Conservation (phyloP, 2,113 vertebrate species). For the Asarcornis scutulata region DNA sequence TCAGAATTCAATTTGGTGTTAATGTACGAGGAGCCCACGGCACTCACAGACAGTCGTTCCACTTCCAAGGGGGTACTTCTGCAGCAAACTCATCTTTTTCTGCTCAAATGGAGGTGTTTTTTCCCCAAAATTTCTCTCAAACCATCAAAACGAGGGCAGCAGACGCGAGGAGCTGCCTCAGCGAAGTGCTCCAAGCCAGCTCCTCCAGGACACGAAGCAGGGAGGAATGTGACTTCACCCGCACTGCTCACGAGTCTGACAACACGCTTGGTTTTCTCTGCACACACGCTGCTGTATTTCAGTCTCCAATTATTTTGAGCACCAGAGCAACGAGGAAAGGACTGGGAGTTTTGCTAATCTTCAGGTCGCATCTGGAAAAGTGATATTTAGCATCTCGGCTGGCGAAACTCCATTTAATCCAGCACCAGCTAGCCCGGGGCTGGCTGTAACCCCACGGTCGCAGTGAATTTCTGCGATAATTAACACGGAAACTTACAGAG, state of each 20-base stretch:
- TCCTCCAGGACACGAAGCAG: background rate
- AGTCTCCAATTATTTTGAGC: background rate
- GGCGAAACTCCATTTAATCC: background rate
- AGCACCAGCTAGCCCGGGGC: background rate
- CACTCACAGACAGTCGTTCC: background rate
- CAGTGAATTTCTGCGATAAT: background rate
- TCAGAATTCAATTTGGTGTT: background rate
- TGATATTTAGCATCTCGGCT: background rate
- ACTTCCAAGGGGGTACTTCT: background rate
- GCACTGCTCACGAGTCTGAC: background rate
- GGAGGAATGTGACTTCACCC: background rate
- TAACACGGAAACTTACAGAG: background rate
- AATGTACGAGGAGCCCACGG: slow-evolving; percentile 4
- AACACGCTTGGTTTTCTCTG: background rate
- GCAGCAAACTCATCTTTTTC: background rate
- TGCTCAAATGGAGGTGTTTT: background rate
- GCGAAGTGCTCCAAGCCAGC: background rate
- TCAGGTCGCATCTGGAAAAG: background rate
- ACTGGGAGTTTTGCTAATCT: background rate
- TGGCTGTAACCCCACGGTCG: background rate
- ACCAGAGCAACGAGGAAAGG: background rate
- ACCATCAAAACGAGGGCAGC: background rate
- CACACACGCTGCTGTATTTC: no score
- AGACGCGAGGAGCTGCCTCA: accelerated
- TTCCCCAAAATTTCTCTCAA: background rate